Evolutionary conservation across 2,113 vertebrate species (phyloP).

Genomic region (Alces alces): DNA sequence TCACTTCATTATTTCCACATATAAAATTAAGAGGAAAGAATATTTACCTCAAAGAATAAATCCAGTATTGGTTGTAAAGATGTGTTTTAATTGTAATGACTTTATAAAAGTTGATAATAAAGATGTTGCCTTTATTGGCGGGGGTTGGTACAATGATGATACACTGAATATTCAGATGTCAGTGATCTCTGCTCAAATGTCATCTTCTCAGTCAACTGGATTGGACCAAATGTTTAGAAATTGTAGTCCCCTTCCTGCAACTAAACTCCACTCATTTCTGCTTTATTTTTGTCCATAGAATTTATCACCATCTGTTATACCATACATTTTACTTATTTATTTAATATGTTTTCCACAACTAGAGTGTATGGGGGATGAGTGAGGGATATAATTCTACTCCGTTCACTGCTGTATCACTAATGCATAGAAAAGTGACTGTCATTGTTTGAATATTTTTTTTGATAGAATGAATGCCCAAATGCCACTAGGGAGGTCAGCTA

Average conservation of each 20-base stretch:
- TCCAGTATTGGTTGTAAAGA: neutral
- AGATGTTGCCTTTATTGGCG: fast-evolving
- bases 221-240: neutral
- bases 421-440: neutral
- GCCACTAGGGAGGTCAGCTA: neutral
- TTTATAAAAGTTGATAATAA: neutral
- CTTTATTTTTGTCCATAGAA: neutral
- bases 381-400: neutral
- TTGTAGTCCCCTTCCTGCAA: fast-evolving
- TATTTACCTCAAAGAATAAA: neutral
- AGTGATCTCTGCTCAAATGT: neutral
- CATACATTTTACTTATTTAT: neutral
- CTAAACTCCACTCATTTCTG: neutral
- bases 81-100: neutral
- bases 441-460: neutral
- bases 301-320: neutral
- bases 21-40: neutral
- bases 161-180: neutral
- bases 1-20: neutral
- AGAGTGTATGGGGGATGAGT: neutral
- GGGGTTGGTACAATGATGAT: neutral
- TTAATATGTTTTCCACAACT: neutral
- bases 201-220: neutral
- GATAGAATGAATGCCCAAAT: neutral
- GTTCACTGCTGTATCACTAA: neutral